Conservation (phyloP, 2,888 invertebrate genomes). For the Zaprionus bogoriensis region DNA sequence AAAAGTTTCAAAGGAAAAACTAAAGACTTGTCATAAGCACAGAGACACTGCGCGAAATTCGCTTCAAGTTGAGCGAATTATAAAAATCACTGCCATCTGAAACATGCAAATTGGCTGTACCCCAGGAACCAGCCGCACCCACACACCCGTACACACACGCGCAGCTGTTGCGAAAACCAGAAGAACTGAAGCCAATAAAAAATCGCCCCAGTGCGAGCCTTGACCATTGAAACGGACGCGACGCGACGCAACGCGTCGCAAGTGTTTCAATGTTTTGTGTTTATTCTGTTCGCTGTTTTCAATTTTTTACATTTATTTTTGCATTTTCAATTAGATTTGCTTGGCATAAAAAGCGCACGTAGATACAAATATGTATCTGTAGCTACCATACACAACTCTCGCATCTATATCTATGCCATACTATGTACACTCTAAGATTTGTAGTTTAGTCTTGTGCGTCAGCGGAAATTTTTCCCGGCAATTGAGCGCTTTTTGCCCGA, state of each 20-base stretch:
- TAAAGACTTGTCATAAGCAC: slow-evolving; percentile 46
- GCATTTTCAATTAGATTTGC: slow-evolving; percentile 49
- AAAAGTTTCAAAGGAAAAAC: slow-evolving; percentile 44
- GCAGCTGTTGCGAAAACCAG: slow-evolving; percentile 15
- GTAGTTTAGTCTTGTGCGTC: slow-evolving; percentile 66
- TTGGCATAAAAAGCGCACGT: slow-evolving; percentile 43
- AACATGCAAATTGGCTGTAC: slow-evolving; percentile 45
- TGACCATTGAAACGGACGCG: slow-evolving; percentile 59
- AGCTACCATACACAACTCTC: no score
- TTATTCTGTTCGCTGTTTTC: slow-evolving; percentile 14
- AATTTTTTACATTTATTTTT: slow-evolving; percentile 29
- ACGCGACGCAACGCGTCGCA: slow-evolving; percentile 35
- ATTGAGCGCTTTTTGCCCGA: slow-evolving; percentile 52
- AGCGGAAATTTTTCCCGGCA: slow-evolving; percentile 69
- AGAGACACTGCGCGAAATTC: slow-evolving; percentile 57
- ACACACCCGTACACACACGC: background rate
- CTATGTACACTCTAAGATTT: no score
- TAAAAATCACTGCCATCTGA: slow-evolving; percentile 35
- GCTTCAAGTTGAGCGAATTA: slow-evolving; percentile 48
- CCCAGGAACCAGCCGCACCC: background rate
- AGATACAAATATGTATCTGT: background rate
- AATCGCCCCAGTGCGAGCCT: slow-evolving; percentile 47
- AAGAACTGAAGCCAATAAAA: slow-evolving; percentile 48
- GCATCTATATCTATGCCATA: slow-evolving; percentile 12
- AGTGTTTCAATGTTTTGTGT: slow-evolving; percentile 54